A percentile compares a stretch with the other conserved stretches of the same genome.
phyloP scores from a whole-genome alignment of 2,797 vertebrate species.

The Prunella strophiata region DNA sequence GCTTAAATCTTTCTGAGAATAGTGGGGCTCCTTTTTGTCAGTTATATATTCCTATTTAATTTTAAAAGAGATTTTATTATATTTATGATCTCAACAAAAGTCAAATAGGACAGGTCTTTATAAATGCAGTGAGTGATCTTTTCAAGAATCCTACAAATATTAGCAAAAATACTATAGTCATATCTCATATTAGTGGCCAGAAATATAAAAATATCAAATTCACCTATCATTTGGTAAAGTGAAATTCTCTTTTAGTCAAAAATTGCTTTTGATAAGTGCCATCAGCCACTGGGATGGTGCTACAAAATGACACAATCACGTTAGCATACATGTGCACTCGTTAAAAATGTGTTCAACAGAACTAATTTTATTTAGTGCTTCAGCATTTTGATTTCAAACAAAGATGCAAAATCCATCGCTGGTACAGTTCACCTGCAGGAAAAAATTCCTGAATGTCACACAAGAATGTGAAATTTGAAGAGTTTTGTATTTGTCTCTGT shows the following conservation, averaged over 20 bases:
- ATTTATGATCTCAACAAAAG: neutral
- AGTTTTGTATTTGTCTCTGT: neutral
- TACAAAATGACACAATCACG: neutral
- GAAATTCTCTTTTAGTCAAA: neutral
- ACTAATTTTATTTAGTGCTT: neutral
- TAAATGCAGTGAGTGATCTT: neutral
- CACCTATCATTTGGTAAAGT: neutral
- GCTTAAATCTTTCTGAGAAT: neutral
- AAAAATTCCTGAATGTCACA: neutral
- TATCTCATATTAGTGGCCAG: neutral
- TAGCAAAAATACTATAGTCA: neutral
- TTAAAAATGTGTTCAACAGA: neutral
- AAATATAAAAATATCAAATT: neutral
- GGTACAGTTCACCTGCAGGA: neutral
- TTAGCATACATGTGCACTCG: rapidly evolving
- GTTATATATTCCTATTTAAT: neutral
- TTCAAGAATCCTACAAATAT: neutral
- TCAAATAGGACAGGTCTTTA: neutral
- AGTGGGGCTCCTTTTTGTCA: neutral
- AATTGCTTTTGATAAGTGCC: neutral
- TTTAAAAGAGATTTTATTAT: neutral
- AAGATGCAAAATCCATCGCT: neutral
- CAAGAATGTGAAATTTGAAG: neutral
- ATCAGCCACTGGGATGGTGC: neutral
- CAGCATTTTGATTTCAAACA: neutral